These are phyloP conservation scores for Crematogaster levior DNA, from an alignment of 2,888 invertebrate genomes.

Conservation along the genomic window DNA sequence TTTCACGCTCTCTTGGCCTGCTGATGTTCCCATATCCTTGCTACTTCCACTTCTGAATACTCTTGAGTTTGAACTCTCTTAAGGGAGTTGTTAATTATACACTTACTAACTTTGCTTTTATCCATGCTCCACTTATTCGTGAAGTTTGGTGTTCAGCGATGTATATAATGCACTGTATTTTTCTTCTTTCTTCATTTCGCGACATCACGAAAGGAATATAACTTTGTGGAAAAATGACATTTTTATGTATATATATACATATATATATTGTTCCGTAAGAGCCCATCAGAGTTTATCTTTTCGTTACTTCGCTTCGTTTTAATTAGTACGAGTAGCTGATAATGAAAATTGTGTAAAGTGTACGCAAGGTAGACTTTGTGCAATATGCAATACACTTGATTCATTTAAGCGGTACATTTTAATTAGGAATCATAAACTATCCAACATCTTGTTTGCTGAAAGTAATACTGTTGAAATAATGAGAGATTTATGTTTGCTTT, in stretches of 20 bases:
- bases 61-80: constrained; percentile 61
- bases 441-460: constrained; percentile 18
- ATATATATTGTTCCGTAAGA: constrained; percentile 24
- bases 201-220: constrained; percentile 36
- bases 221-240: constrained; percentile 47
- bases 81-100: constrained; percentile 71
- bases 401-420: constrained; percentile 27
- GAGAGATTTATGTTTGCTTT: constrained; percentile 24
- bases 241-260: no score
- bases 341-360: constrained; percentile 43
- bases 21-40: constrained; percentile 37
- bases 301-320: constrained; percentile 21
- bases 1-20: constrained; percentile 28
- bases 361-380: not conserved
- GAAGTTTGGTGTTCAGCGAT: constrained; percentile 58
- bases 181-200: constrained; percentile 33
- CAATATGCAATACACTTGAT: constrained; percentile 30
- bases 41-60: constrained; percentile 47
- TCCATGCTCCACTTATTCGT: constrained; percentile 69
- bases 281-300: constrained; percentile 30
- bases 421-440: constrained; percentile 32
- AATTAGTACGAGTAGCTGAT: constrained; percentile 36
- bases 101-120: constrained; percentile 75
- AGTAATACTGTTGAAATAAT: constrained; percentile 26
- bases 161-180: constrained; percentile 42